These are phyloP conservation scores for Varroa destructor DNA, from an alignment of 1,140 invertebrate species.

Conservation along the genomic window DNA sequence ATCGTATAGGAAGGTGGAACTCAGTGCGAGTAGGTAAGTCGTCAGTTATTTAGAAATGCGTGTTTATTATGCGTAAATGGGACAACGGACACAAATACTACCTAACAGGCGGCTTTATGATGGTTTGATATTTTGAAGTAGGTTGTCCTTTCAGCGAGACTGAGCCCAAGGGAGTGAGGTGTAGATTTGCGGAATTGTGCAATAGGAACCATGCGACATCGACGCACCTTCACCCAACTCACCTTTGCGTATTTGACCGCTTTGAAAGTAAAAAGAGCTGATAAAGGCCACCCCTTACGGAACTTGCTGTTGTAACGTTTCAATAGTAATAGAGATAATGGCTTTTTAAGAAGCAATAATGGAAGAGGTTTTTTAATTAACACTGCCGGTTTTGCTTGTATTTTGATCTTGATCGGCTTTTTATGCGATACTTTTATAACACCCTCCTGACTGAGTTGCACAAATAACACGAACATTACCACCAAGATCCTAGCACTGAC, in stretches of 20 bases:
- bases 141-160: background rate
- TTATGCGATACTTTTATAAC: constrained; percentile 16
- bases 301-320: background rate
- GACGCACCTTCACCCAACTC: constrained; percentile 3
- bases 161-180: background rate
- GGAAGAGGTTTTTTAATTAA: constrained; percentile 9
- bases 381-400: constrained; percentile 10
- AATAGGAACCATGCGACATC: background rate
- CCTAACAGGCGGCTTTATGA: too few relatives aligned
- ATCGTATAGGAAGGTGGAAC: background rate
- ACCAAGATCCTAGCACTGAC: background rate
- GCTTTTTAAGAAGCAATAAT: constrained; percentile 10
- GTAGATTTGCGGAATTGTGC: constrained; percentile 16
- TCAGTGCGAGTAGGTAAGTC: too few relatives aligned
- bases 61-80: too few relatives aligned
- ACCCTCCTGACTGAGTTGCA: background rate
- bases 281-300: constrained; percentile 6
- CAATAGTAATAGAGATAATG: too few relatives aligned
- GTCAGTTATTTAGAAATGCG: too few relatives aligned
- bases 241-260: constrained; percentile 27
- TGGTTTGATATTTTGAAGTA: background rate
- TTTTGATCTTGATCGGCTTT: constrained; percentile 28
- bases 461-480: background rate
- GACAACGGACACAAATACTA: too few relatives aligned
- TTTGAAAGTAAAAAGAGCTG: constrained; percentile 20